These are phyloP conservation scores for Thymelicus acteon DNA, from an alignment of 2,888 invertebrate species.

Conservation along the genomic window DNA sequence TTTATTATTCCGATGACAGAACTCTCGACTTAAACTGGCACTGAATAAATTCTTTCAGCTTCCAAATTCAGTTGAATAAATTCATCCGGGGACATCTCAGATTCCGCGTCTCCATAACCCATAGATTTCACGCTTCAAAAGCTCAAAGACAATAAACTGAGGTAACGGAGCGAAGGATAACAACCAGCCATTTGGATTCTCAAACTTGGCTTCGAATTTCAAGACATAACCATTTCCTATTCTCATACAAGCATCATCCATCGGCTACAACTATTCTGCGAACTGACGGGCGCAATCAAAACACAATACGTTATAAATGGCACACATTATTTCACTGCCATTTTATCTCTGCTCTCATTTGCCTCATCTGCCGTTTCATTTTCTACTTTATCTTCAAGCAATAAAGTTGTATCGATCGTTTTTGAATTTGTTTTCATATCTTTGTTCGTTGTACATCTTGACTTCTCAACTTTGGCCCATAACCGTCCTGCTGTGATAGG, in stretches of 20 bases:
- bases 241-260: constrained; percentile 66
- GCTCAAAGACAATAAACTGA: constrained; percentile 67
- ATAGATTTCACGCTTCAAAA: constrained; percentile 57
- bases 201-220: constrained; percentile 68
- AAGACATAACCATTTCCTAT: constrained; percentile 71
- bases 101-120: constrained; percentile 47
- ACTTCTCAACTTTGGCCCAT: constrained; percentile 69
- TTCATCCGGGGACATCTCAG: constrained; percentile 42
- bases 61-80: constrained; percentile 42
- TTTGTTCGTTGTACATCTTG: constrained; percentile 51
- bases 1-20: constrained; percentile 27
- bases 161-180: constrained; percentile 65
- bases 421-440: constrained; percentile 37
- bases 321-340: constrained; percentile 62
- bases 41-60: constrained; percentile 32
- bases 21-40: constrained; percentile 21
- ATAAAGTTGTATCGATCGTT: constrained; percentile 19
- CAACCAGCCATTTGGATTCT: constrained; percentile 64
- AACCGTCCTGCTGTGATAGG: constrained; percentile 72
- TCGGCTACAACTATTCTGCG: constrained; percentile 67
- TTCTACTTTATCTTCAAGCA: constrained; percentile 39
- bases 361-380: constrained; percentile 30
- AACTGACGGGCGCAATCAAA: constrained; percentile 78
- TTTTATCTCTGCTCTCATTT: constrained; percentile 39
- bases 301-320: constrained; percentile 83